These are phyloP conservation scores for Polyploca ridens DNA, from an alignment of 2,888 invertebrate species.

Conservation along the genomic window DNA sequence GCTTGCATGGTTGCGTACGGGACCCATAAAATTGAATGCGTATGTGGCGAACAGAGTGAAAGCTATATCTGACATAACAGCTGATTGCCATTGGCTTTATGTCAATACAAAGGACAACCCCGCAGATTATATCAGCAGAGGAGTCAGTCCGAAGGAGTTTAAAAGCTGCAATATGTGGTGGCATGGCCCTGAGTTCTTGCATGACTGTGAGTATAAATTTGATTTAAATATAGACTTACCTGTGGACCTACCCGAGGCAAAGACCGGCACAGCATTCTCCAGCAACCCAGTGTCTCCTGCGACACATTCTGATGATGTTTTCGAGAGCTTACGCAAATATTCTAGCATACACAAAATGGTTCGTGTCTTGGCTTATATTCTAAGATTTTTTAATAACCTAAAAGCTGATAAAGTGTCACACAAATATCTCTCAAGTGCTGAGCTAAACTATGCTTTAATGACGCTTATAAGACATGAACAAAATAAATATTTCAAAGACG, in stretches of 20 bases:
- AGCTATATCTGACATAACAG: conserved; percentile 16
- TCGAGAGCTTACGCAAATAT: conserved; percentile 16
- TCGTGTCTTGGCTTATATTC: conserved; percentile 22
- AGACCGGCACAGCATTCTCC: not conserved
- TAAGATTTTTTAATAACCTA: conserved; percentile 22
- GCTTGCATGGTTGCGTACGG: conserved; percentile 23
- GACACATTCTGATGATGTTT: too few relatives aligned
- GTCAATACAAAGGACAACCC: too few relatives aligned
- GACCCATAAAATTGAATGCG: conserved; percentile 17
- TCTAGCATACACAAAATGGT: conserved; percentile 27
- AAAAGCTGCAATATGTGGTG: too few relatives aligned
- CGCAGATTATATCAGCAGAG: too few relatives aligned
- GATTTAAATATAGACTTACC: conserved; percentile 20
- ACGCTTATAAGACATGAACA: conserved; percentile 25
- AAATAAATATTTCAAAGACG: conserved; percentile 19
- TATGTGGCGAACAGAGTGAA: conserved; percentile 27
- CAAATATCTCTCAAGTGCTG: conserved; percentile 13
- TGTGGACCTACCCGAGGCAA: conserved; percentile 17
- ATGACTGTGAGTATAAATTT: too few relatives aligned
- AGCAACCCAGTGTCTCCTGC: not conserved
- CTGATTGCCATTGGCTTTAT: conserved; percentile 13
- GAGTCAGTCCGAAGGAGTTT: too few relatives aligned
- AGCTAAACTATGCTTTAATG: conserved; percentile 15
- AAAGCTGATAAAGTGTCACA: too few relatives aligned
- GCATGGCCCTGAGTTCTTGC: too few relatives aligned